Evolutionary conservation across 1,140 invertebrate species (phyloP), one percentile per base, ranked within the genome.

Genomic region (Panagrolaimus sp.): DNA sequence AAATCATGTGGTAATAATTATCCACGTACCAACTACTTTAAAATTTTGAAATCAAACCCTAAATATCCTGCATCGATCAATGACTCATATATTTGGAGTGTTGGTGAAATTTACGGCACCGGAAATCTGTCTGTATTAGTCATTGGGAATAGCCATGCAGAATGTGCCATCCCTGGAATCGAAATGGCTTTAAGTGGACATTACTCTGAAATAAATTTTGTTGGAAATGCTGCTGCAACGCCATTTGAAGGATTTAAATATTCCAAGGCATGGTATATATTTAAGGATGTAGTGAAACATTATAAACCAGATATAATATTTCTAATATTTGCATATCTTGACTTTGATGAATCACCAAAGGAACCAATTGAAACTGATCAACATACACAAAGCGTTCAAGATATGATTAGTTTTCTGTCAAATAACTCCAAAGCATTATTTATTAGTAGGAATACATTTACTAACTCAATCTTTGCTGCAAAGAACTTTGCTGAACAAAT

Each of bases 311-410:
- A 57, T 23, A 13, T 57, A 8, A 57, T 57, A 11, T 11, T 57
- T 57, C 20, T 57, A 11, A 57, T 27, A 1, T 57, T 57, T 27
- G 27, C 20, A 57, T 57, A 57, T 20, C 14, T 25, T 20, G 13
- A 11, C 20, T 11, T 57, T 27, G 51, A 57, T 16, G 9, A 25
- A 4, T 16, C 51, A 1, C 1, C 27, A 16, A n/a, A 3, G 8
- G 20, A 57, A 9, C 51, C 51, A 5, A 57, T 57, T 57, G 51
- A 57, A 16, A 57, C 51, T 20, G 51, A 57, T 25, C 51, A 14
- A 4, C 20, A 25, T 11, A 27, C 27, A n/a, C n/a, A 20, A 8
- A 27, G 3, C 1, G 27, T 57, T 57, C 51, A 57, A 13, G 20
- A 20, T 2, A 57, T 27, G 2, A 57, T 57, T 20, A 13, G 11